Percentiles rank a stretch among this genome's conserved stretches.
Conservation (phyloP, 2,888 invertebrate genomes). For the Enchytraeus crypticus region DNA sequence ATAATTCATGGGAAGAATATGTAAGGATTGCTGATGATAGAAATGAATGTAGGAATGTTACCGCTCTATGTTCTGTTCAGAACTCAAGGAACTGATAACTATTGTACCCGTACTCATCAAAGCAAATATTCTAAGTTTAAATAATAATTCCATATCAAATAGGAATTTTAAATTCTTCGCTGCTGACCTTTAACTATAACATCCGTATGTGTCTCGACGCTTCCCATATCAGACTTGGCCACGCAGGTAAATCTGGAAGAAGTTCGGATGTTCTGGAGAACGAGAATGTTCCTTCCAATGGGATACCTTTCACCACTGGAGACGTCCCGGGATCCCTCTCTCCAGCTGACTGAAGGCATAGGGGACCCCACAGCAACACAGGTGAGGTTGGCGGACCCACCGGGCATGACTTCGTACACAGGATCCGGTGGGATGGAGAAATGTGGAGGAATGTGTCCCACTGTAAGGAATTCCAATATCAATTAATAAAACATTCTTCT, state of each 20-base stretch:
- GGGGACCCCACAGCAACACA: conserved; percentile 96
- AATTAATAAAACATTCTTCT: background rate
- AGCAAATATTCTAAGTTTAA: too few relatives aligned
- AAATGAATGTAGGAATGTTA: too few relatives aligned
- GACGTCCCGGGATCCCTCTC: conserved; percentile 56
- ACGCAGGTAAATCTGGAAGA: conserved; percentile 95
- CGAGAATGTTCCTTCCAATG: conserved; percentile 68
- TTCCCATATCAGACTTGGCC: conserved; percentile 87
- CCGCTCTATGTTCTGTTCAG: too few relatives aligned
- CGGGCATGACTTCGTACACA: conserved; percentile 83
- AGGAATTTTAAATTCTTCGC: background rate
- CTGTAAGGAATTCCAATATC: too few relatives aligned
- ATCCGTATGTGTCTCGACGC: conserved; percentile 74
- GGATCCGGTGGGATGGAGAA: conserved; percentile 85
- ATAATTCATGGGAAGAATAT: too few relatives aligned
- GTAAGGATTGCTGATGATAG: too few relatives aligned
- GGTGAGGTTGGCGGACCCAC: conserved; percentile 80
- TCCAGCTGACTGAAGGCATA: conserved; percentile 82
- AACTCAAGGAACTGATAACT: too few relatives aligned
- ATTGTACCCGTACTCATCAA: too few relatives aligned
- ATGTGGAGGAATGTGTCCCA: conserved; percentile 85
- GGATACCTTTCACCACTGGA: conserved; percentile 54
- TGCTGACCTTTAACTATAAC: conserved; percentile 95
- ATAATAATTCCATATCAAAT: background rate
- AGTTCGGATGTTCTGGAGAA: conserved; percentile 74